phyloP scores from a whole-genome alignment of 2,888 invertebrate species.

The Carcina quercana region DNA sequence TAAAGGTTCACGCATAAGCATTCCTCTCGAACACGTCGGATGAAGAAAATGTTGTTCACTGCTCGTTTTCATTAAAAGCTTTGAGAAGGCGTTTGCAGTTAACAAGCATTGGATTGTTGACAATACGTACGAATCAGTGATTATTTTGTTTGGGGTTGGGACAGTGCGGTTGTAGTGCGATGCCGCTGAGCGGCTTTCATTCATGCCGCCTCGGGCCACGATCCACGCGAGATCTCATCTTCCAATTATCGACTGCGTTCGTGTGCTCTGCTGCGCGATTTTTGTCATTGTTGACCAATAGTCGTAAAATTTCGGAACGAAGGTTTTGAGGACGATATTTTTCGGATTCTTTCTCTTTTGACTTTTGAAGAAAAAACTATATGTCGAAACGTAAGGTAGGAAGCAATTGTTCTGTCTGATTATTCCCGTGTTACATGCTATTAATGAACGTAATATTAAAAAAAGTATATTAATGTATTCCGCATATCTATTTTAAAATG shows the following conservation, averaged over 20 bases:
- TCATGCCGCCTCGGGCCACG: constrained; percentile 69
- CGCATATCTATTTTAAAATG: no score
- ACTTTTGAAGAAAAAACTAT: no score
- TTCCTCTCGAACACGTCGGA: constrained; percentile 20
- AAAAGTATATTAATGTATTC: no score
- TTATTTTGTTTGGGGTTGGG: constrained; percentile 33
- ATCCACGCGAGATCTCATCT: constrained; percentile 69
- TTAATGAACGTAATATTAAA: no score
- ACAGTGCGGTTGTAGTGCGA: constrained; percentile 44
- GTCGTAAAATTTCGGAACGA: constrained; percentile 24
- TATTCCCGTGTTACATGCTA: no score
- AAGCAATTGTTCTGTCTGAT: no score
- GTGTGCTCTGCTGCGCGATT: constrained; percentile 49
- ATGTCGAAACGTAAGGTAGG: no score
- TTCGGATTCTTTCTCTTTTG: no score
- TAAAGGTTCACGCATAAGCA: constrained; percentile 46
- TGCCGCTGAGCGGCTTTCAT: constrained; percentile 69
- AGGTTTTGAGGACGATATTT: constrained; percentile 10
- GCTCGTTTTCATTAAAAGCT: constrained; percentile 13
- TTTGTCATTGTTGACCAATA: constrained; percentile 59
- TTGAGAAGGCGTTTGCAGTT: background rate
- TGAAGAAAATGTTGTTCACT: constrained; percentile 24
- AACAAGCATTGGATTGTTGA: constrained; percentile 30
- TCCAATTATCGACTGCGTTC: constrained; percentile 63
- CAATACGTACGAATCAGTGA: constrained; percentile 18